A percentile compares a stretch with the other conserved stretches of the same genome.
Evolutionary conservation across 2,888 invertebrate genomes (phyloP).

Genomic region (Morpho achilles): DNA sequence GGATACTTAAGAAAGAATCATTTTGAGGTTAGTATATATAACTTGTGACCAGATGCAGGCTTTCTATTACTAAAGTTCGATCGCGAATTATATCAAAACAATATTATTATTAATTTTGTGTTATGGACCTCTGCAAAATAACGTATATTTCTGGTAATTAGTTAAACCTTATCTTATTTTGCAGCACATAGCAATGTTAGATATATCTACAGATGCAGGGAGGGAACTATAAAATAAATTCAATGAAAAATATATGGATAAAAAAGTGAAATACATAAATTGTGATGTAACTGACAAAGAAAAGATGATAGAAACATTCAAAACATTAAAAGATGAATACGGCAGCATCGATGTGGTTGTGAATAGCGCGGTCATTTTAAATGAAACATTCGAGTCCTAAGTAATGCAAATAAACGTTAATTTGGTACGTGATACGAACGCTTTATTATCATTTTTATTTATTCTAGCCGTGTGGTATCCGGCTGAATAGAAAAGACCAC

Average conservation of each 20-base stretch:
- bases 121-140: too few relatives aligned
- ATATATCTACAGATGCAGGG: constrained; percentile 37
- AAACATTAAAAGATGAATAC: constrained; percentile 29
- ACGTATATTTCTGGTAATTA: too few relatives aligned
- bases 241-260: constrained; percentile 32
- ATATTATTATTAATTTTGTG: too few relatives aligned
- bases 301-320: constrained; percentile 33
- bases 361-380: constrained; percentile 43
- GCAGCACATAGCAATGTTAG: constrained; percentile 42
- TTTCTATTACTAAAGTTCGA: too few relatives aligned
- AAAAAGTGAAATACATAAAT: constrained; percentile 37
- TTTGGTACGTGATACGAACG: constrained; percentile 30
- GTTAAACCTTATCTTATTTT: constrained; percentile 3
- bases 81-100: too few relatives aligned
- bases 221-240: constrained; percentile 35
- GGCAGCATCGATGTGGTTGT: constrained; percentile 41
- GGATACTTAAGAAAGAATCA: too few relatives aligned
- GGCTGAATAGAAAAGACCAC: too few relatives aligned
- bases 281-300: constrained; percentile 42
- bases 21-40: too few relatives aligned
- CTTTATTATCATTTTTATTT: too few relatives aligned
- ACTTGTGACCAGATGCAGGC: too few relatives aligned
- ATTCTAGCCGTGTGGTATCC: too few relatives aligned
- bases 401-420: constrained; percentile 41
- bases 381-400: constrained; percentile 30